These are phyloP conservation scores for Conus ventricosus DNA, from an alignment of 1,140 invertebrate genomes.

Conservation along the genomic window DNA sequence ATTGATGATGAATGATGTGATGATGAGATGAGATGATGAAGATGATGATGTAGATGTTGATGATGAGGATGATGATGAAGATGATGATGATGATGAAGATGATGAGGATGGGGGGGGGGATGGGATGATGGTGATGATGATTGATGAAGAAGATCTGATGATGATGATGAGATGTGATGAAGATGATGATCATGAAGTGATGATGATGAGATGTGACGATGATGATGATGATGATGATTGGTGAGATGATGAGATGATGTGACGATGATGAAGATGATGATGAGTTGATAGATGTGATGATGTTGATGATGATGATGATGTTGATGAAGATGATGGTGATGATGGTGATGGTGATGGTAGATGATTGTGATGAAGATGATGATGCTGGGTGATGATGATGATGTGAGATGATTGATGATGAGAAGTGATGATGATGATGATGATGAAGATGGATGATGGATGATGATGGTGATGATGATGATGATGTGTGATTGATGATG, in stretches of 20 bases:
- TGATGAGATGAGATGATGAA: too few relatives aligned
- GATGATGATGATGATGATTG: neutral
- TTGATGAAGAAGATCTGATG: neutral
- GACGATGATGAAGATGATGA: conserved; percentile 18
- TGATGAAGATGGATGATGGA: too few relatives aligned
- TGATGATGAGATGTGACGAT: too few relatives aligned
- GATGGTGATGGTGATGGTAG: conserved; percentile 17
- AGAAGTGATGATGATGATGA: conserved; percentile 4
- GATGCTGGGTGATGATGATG: neutral
- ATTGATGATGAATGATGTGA: too few relatives aligned
- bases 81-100: neutral
- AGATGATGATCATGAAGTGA: too few relatives aligned
- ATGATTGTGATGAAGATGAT: too few relatives aligned
- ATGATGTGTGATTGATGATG: too few relatives aligned
- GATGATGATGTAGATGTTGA: too few relatives aligned
- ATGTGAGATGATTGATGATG: too few relatives aligned
- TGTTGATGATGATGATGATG: neutral
- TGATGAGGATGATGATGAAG: too few relatives aligned
- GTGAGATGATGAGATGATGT: too few relatives aligned
- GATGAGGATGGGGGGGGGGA: neutral
- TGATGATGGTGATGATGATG: too few relatives aligned
- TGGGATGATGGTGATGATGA: neutral
- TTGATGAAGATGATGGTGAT: neutral
- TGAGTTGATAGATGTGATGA: conserved; percentile 19
- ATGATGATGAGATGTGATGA: conserved; percentile 24